Conservation (phyloP, 2,797 vertebrate species). For the Coregonus ussuriensis region DNA sequence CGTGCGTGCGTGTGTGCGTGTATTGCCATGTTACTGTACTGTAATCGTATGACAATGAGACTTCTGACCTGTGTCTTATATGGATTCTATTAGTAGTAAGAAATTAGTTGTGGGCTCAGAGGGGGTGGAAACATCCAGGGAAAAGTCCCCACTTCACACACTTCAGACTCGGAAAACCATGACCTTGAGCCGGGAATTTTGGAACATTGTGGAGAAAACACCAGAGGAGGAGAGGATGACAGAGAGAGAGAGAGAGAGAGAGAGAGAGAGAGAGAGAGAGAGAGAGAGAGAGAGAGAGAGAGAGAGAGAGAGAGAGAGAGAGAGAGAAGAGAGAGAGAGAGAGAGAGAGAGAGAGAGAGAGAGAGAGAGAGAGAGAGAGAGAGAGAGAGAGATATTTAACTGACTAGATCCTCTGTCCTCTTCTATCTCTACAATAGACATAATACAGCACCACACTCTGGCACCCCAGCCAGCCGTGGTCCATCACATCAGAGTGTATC, state of each 20-base stretch:
- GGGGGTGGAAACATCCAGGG: not conserved
- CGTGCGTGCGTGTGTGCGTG: not conserved
- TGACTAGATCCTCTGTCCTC: not conserved
- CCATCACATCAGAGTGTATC: too few relatives aligned
- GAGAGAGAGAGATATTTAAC: not conserved
- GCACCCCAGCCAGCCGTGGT: too few relatives aligned
- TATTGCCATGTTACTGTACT: too few relatives aligned
- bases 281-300: not conserved
- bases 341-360: not conserved
- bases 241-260: not conserved
- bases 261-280: not conserved
- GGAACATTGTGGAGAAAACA: not conserved
- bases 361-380: not conserved
- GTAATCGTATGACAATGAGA: not conserved
- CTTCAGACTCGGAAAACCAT: not conserved
- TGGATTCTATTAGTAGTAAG: not conserved
- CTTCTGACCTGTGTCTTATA: not conserved
- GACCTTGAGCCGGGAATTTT: not conserved
- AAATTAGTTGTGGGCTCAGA: not conserved
- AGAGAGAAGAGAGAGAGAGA: too few relatives aligned
- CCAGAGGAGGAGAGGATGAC: not conserved
- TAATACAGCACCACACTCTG: too few relatives aligned
- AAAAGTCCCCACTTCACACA: slow-evolving; percentile 3
- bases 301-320: not conserved
- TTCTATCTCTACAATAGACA: too few relatives aligned